Conservation (phyloP, 2,113 vertebrate species). For the Pardalotus punctatus region DNA sequence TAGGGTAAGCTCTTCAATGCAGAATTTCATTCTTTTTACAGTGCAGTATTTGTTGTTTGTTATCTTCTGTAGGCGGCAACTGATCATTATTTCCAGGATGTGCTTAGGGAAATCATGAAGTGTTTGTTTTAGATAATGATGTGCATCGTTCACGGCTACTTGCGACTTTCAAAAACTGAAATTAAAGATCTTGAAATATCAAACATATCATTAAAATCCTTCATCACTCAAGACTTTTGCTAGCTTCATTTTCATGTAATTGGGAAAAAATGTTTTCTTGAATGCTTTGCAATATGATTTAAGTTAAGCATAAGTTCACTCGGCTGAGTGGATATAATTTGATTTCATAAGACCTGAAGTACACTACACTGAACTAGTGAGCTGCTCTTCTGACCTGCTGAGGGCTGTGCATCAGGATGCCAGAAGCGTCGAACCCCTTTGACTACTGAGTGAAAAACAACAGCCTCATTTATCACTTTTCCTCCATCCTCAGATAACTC, state of each 20-base stretch:
- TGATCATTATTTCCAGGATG: conserved; percentile 60
- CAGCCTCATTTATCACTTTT: not conserved
- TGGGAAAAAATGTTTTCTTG: conserved; percentile 39
- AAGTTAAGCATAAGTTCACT: conserved; percentile 40
- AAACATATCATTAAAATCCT: conserved; percentile 40
- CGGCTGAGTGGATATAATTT: conserved; percentile 33
- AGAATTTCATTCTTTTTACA: conserved; percentile 13
- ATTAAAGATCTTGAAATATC: conserved; percentile 53
- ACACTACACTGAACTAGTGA: not conserved
- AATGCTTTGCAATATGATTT: conserved; percentile 22
- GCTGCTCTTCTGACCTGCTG: conserved; percentile 3
- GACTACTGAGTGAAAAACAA: not conserved
- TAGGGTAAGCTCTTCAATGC: not conserved
- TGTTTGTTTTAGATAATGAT: conserved; percentile 63
- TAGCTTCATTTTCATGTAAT: conserved; percentile 55
- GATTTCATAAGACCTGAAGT: not conserved
- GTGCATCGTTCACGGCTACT: conserved; percentile 18
- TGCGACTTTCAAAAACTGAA: conserved; percentile 43
- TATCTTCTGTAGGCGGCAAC: conserved; percentile 49
- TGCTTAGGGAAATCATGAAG: conserved; percentile 45
- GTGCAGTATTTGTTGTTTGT: conserved; percentile 48
- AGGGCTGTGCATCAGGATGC: not conserved
- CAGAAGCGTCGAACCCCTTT: not conserved
- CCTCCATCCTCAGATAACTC: not conserved
- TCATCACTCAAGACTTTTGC: not conserved